Evolutionary conservation across 2,888 invertebrate genomes (phyloP).

Genomic region (Cryptocheilus praepositus): DNA sequence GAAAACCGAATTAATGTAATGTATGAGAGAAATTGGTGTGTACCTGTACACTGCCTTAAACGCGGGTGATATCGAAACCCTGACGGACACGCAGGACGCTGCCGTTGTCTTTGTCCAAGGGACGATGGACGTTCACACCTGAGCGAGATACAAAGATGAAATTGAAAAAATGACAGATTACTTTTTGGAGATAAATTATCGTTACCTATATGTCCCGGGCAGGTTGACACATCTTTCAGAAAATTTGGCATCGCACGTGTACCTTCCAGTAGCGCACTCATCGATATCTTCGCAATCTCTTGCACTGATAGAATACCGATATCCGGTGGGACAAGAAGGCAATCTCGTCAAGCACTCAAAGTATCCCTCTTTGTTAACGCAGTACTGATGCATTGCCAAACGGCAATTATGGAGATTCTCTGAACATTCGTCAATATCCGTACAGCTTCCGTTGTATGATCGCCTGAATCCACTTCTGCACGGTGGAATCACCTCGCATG

Average conservation of each 20-base stretch:
- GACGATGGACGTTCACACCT: slow-evolving; percentile 59
- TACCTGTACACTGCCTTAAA: slow-evolving; percentile 65
- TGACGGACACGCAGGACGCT: slow-evolving; percentile 65
- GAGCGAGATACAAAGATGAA: not conserved
- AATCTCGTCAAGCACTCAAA: slow-evolving; percentile 73
- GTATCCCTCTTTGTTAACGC: slow-evolving; percentile 75
- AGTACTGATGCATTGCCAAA: slow-evolving; percentile 65
- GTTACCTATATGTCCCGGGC: slow-evolving; percentile 75
- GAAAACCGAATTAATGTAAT: no score
- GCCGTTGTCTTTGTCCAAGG: slow-evolving; percentile 38
- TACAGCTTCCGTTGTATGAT: slow-evolving; percentile 76
- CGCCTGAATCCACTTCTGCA: slow-evolving; percentile 62
- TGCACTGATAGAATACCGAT: slow-evolving; percentile 59
- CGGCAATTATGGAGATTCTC: slow-evolving; percentile 74
- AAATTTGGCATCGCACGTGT: slow-evolving; percentile 69
- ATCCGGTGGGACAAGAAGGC: slow-evolving; percentile 64
- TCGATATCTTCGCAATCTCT: slow-evolving; percentile 76
- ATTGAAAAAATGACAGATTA: not conserved
- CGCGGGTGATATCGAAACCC: slow-evolving; percentile 69
- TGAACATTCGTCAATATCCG: slow-evolving; percentile 83
- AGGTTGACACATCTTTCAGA: slow-evolving; percentile 77
- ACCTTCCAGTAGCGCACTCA: slow-evolving; percentile 75
- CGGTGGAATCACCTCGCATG: slow-evolving; percentile 55
- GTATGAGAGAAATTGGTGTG: not conserved
- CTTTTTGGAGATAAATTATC: not conserved